Base-by-base conservation (phyloP, 2,888 invertebrate species). In the Timandra comae region DNA sequence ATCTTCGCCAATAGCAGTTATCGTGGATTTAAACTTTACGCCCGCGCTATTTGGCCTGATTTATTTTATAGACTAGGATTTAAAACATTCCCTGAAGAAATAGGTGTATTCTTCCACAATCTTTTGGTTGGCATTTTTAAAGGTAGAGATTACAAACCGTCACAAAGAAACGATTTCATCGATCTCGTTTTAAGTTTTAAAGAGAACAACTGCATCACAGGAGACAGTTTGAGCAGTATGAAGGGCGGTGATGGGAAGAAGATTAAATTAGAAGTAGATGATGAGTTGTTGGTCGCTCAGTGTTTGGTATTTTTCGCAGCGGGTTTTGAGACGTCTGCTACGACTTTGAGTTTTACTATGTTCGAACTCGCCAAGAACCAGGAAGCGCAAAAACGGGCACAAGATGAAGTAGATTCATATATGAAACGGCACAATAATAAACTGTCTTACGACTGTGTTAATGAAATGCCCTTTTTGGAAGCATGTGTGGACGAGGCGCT, bases 271-370 rank as follows among this genome's bases (percentile, higher is more conserved):
- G 53, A 65, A 2, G 51, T 88, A 0, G 63, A 75, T 1, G 53
- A 86, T 7, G 69, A 84, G 2, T 53, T 88, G 21, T 43, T 89
- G 3, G 72, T 82, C 0, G 79, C 88, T 0, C 88, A 90, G 35
- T 82, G 87, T 2, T 73, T 87, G 16, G 54, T 86, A 0, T 88
- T 90, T 32, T 76, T 74, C 19, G 58, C 55, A 0, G 75, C 71
- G 12, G 76, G 76, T 0, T 76, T 55, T 27, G 76, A 76, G 9
- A 74, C 75, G 0, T 66, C 74, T 2, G 53, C 75, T 0, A 57
- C 57, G 0, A 65, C 69, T 0, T 30, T 58, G 7, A 50, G 54
- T 12, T 64, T 49, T 19, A 49, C 59, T 1, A 33, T 76, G 10
- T 73, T 45, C 13, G 72, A 76, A 27, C 38, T 76, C 6, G 68